Evolutionary conservation across 2,797 vertebrate species (phyloP).

Genomic region (Enteromius anoplus): DNA sequence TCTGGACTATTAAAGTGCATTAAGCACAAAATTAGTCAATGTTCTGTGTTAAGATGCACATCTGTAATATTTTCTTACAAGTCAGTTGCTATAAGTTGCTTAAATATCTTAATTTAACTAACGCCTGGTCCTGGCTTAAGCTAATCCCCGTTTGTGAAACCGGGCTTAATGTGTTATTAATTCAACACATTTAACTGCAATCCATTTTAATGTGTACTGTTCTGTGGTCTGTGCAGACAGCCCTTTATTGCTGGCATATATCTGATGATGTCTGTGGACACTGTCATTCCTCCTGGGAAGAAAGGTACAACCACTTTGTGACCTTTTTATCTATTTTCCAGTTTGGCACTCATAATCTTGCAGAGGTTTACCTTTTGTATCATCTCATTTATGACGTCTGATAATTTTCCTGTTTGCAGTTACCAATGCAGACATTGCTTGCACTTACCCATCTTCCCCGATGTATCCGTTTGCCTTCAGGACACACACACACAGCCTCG

Average conservation of each 20-base stretch:
- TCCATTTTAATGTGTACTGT: not conserved
- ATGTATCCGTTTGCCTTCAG: conserved; percentile 97
- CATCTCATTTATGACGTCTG: not conserved
- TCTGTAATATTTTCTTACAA: too few relatives aligned
- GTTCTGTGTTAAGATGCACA: too few relatives aligned
- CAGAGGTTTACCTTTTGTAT: not conserved
- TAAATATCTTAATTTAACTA: too few relatives aligned
- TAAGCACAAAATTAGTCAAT: not conserved
- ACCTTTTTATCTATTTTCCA: not conserved
- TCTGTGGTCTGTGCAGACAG: conserved; percentile 78
- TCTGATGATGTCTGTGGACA: conserved; percentile 92
- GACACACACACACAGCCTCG: conserved; percentile 93
- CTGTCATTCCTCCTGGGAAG: conserved; percentile 89
- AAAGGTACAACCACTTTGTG: conserved; percentile 75
- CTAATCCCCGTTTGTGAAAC: too few relatives aligned
- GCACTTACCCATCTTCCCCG: conserved; percentile 85
- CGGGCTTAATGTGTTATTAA: too few relatives aligned
- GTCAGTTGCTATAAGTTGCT: too few relatives aligned
- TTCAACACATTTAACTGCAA: not conserved
- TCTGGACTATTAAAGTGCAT: not conserved
- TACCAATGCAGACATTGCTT: conserved; percentile 91
- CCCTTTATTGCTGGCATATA: conserved; percentile 96
- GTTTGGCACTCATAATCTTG: not conserved
- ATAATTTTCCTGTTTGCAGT: conserved; percentile 72
- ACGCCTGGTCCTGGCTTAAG: too few relatives aligned